A percentile compares a stretch with the other conserved stretches of the same genome.
phyloP scores from a whole-genome alignment of 2,797 vertebrate genomes.

The Carapus acus region DNA sequence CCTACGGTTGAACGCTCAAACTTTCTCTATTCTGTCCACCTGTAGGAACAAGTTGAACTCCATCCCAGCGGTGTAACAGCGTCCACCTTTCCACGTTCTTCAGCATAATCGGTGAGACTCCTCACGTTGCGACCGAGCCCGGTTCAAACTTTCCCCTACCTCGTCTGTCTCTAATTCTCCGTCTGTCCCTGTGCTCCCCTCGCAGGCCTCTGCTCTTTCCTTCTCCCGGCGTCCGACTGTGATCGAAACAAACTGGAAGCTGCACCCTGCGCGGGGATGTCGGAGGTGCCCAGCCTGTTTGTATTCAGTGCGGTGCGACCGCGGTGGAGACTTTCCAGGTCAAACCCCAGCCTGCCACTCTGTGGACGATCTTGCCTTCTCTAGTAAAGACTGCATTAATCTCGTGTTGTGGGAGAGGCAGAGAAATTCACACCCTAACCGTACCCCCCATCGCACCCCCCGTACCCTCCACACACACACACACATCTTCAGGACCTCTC shows the following conservation, averaged over 20 bases:
- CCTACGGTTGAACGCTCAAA: too few relatives aligned
- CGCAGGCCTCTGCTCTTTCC: conserved; percentile 40
- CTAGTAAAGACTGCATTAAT: conserved; percentile 50
- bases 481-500: conserved; percentile 22
- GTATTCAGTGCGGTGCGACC: conserved; percentile 17
- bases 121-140: background rate
- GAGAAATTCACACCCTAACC: conserved; percentile 16
- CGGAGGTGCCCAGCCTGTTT: conserved; percentile 31
- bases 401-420: conserved; percentile 41
- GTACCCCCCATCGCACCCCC: background rate
- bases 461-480: background rate
- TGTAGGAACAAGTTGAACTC: conserved; percentile 68
- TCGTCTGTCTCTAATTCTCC: too few relatives aligned
- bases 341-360: conserved; percentile 33
- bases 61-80: conserved; percentile 63
- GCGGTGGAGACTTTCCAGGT: conserved; percentile 22
- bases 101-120: conserved; percentile 56
- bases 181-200: background rate
- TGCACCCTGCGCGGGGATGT: conserved; percentile 31
- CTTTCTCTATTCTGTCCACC: conserved; percentile 20
- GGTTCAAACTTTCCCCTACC: too few relatives aligned
- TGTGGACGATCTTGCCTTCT: conserved; percentile 59
- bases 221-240: conserved; percentile 37
- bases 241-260: conserved; percentile 38
- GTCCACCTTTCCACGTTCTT: conserved; percentile 20